phyloP scores from a whole-genome alignment of 1,140 invertebrate species.

The Eriocheir sinensis region DNA sequence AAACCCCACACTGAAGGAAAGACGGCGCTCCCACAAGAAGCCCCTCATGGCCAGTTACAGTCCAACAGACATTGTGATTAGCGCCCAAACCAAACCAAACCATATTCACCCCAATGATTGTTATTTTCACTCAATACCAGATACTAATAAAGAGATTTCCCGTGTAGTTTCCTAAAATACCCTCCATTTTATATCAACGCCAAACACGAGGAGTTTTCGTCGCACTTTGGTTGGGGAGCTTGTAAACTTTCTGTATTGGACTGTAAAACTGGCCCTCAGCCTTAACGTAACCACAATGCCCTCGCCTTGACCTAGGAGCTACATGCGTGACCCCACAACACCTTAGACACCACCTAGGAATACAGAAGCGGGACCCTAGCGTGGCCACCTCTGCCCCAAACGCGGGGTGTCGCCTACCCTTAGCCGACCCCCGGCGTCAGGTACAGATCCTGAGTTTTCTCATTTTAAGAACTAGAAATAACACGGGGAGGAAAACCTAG shows the following conservation, averaged over 20 bases:
- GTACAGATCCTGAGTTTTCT: conserved; percentile 74
- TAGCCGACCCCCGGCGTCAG: not conserved
- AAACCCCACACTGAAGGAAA: conserved; percentile 10
- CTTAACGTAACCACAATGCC: conserved; percentile 15
- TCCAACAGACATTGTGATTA: no score
- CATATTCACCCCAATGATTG: no score
- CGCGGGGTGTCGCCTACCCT: not conserved
- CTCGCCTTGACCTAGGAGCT: conserved; percentile 11
- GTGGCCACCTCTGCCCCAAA: not conserved
- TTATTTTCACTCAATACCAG: no score
- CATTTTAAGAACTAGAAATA: conserved; percentile 55
- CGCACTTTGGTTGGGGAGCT: no score
- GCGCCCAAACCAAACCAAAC: no score
- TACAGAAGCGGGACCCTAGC: not conserved
- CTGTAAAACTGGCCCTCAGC: no score
- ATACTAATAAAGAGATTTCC: no score
- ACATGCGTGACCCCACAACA: conserved; percentile 21
- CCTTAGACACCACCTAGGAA: conserved; percentile 23
- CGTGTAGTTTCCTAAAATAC: no score
- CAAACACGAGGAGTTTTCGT: no score
- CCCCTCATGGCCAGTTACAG: no score
- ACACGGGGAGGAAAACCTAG: conserved; percentile 1
- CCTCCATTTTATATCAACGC: no score
- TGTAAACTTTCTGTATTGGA: no score
- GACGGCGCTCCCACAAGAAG: not conserved